Evolutionary conservation across 2,888 invertebrate species (phyloP), one percentile per base, ranked within the genome.

Genomic region (Drosophila dives): DNA sequence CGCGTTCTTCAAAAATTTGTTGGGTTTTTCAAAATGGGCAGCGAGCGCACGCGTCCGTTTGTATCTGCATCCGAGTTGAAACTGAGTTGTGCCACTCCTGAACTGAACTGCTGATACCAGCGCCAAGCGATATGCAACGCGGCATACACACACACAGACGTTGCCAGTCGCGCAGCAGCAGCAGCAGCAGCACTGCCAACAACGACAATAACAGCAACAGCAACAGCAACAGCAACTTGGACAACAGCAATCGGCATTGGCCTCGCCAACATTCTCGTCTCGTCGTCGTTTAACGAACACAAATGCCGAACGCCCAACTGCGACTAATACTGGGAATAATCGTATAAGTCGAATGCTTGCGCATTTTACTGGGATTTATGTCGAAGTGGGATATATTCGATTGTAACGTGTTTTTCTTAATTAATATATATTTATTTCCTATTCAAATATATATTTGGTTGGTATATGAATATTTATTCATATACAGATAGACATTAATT

Each of bases 1-100:
- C 77, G 77, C 65, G 75, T 60, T 74, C 58, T 62, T 69, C 62
- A 69, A 74, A 58, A 42, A 17, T 45, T 17, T 54, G 51, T 55
- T 40, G 42, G 26, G 20, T 34, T 12, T 65, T 34, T 50, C 7
- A n/a, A 10, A 15, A 17, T 34, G 10, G 26, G 34, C 15, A 56
- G 38, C 70, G 74, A 56, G 66, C 64, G 72, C 55, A 76, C 83
- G 82, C 88, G 90, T 91, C 89, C 89, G 86, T 77, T 86, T 89
- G 77, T 72, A 81, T 81, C 86, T 89, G 91, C 87, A 90, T 90
- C 84, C 91, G 91, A 90, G 89, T 87, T 86, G 84, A 91, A 90
- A 92, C 92, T 63, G 70, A 75, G 51, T 51, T 56, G 86, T 88
- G 88, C 87, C 87, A 83, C 82, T 86, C 88, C 79, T 45, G 45